Conservation (phyloP, 1,140 invertebrate genomes). For the Drosophila arawakana region DNA sequence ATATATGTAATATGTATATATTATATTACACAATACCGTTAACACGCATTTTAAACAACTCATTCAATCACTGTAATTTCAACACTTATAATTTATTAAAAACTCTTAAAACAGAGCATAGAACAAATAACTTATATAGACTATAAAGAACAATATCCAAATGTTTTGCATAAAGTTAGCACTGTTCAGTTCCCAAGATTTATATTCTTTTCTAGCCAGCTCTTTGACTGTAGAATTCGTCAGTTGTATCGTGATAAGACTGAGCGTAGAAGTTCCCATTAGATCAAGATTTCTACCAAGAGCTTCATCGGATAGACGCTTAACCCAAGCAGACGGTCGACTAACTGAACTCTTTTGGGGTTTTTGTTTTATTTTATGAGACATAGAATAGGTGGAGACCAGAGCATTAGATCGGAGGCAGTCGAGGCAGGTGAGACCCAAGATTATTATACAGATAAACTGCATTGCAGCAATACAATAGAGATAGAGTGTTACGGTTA, state of each 20-base stretch:
- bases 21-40: neutral
- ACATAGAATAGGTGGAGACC: neutral
- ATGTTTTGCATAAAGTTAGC: neutral
- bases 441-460: neutral
- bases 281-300: neutral
- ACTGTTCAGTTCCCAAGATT: neutral
- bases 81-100: neutral
- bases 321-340: neutral
- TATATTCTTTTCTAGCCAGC: neutral
- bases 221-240: neutral
- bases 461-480: neutral
- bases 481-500: neutral
- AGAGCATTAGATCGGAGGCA: neutral
- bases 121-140: constrained; percentile 47
- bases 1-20: neutral
- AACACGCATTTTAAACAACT: neutral
- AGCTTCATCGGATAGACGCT: neutral
- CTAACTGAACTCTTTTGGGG: neutral
- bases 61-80: too few relatives aligned
- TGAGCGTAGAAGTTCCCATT: neutral
- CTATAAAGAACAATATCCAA: constrained; percentile 38
- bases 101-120: constrained; percentile 31
- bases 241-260: neutral
- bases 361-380: neutral
- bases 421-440: neutral